These are phyloP conservation scores for Lagenorhynchus albirostris DNA, from an alignment of 2,113 vertebrate species.

Conservation along the genomic window DNA sequence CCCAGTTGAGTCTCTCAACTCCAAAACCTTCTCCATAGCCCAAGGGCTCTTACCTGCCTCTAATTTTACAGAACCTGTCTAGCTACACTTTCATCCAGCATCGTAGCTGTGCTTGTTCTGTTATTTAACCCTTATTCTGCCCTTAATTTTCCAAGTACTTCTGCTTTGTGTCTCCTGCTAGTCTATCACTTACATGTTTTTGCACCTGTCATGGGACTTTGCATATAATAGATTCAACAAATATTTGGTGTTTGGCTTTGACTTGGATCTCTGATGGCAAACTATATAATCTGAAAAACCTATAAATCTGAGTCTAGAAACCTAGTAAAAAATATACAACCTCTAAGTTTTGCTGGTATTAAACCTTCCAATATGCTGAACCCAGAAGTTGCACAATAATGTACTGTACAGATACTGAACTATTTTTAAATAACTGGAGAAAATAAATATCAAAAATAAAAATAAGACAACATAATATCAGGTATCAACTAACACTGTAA, in stretches of 20 bases:
- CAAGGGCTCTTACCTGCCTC: not conserved
- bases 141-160: not conserved
- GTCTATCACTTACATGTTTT: not conserved
- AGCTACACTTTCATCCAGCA: not conserved
- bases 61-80: not conserved
- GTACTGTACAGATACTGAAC: not conserved
- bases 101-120: not conserved
- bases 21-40: not conserved
- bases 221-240: constrained; percentile 14
- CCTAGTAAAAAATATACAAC: constrained; percentile 63
- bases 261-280: constrained; percentile 35
- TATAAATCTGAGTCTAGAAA: constrained; percentile 44
- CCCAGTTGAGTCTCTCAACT: not conserved
- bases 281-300: not conserved
- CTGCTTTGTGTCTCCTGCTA: not conserved
- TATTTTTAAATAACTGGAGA: constrained; percentile 47
- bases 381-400: constrained; percentile 28
- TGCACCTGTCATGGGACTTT: not conserved
- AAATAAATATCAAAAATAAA: constrained; percentile 37
- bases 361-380: constrained; percentile 55
- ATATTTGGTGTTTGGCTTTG: constrained; percentile 6
- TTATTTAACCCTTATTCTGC: not conserved
- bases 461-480: constrained; percentile 35
- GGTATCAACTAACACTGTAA: constrained; percentile 50
- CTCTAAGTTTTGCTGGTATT: constrained; percentile 29